Base-by-base conservation (phyloP, 1,140 invertebrate genomes). In the Polypedilum pembai region DNA sequence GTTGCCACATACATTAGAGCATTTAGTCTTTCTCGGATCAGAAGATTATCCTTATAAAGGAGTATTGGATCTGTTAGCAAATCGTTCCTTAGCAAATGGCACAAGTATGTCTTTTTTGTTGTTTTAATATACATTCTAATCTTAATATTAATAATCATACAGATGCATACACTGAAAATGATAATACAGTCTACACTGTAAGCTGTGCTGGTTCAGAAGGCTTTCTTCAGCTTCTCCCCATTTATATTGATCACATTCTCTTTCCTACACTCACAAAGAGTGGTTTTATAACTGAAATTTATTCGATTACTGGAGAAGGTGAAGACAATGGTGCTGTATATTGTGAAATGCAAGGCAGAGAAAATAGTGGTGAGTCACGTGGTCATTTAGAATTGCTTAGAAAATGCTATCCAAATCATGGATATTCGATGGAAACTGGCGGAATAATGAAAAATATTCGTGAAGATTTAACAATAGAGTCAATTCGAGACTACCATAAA, bases 271-370 rank as follows among this genome's bases (percentile, higher is more conserved):
- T 97, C 18, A 91, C 88, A 56, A 91, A 94, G 77, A 84, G 89
- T 78, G 92, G 86, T 1, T 98, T 90, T 83, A 82, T 89, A 10
- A 97, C 94, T 15, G 95, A 98, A 85, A 93, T 98, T 1, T 93
- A 98, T 83, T 94, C 97, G 81, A 87, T 97, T 73, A 94, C 91
- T 80, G 90, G 88, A 3, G 87, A 93, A 76, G 95, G 94, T 3
- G 88, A 94, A 77, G 90, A 98, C 86, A 92, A 90, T 41, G 95
- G 95, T 41, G 92, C 96, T 40, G 94, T 96, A 1, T 98, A 97
- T 80, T 94, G 92, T 82, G 94, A 98, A 85, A 95, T 96, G 92
- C 94, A 96, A 80, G 90, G 90, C 20, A 78, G 86, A 24, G 93
- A 95, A 82, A 94, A 95, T 80, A 88, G 85, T 63, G 92, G 90